These are phyloP conservation scores for Micrastur ruficollis DNA, from an alignment of 2,797 vertebrate species.

Conservation along the genomic window DNA sequence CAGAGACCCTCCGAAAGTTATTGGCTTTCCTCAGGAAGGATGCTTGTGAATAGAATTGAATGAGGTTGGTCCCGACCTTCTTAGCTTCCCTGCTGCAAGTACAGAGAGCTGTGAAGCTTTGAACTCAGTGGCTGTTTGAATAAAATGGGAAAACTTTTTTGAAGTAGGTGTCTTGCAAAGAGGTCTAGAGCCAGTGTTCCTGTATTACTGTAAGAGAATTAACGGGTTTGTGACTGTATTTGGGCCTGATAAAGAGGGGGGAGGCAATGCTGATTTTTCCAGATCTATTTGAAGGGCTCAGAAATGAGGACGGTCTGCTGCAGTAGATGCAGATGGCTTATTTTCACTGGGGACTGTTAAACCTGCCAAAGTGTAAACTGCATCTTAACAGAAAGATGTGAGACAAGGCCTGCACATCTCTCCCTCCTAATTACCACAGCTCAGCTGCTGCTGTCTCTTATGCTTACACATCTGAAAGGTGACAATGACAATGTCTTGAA, in stretches of 20 bases:
- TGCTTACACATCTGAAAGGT: conserved; percentile 47
- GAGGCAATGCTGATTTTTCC: neutral
- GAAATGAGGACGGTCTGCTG: neutral
- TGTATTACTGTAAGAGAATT: neutral
- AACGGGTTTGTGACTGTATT: neutral
- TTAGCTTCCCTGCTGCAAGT: neutral
- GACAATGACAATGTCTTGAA: conserved; percentile 52
- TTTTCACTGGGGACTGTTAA: conserved; percentile 43
- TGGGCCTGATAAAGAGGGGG: neutral
- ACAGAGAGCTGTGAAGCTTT: neutral
- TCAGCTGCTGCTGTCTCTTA: conserved; percentile 65
- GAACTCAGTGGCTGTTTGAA: neutral
- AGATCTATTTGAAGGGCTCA: neutral
- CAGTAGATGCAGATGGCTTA: conserved; percentile 35
- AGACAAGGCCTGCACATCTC: conserved; percentile 28
- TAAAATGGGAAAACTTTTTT: neutral
- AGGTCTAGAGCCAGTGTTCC: neutral
- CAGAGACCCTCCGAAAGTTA: conserved; percentile 42
- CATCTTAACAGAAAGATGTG: conserved; percentile 23
- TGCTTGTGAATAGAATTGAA: conserved; percentile 18
- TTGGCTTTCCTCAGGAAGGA: conserved; percentile 35
- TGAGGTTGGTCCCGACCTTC: neutral
- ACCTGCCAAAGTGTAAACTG: conserved; percentile 39
- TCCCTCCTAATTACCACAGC: conserved; percentile 50
- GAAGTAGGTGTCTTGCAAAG: neutral